These are phyloP conservation scores for Planococcus citri DNA, from an alignment of 1,140 invertebrate species.

Conservation along the genomic window DNA sequence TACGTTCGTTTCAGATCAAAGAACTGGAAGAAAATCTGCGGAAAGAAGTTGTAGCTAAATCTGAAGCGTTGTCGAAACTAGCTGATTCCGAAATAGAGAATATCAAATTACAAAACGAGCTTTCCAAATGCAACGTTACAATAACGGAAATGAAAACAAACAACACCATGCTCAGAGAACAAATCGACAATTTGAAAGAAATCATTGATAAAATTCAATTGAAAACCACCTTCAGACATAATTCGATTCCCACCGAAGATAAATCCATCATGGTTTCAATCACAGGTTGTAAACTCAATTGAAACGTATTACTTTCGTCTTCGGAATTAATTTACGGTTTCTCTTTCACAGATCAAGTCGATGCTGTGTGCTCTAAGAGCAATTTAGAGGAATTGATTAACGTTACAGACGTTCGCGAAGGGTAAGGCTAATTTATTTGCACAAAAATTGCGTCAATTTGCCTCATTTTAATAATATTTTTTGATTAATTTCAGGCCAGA, in stretches of 20 bases:
- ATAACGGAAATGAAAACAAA: background rate
- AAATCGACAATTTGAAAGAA: background rate
- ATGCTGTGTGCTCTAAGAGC: background rate
- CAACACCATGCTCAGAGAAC: background rate
- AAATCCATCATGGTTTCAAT: background rate
- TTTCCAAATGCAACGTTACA: background rate
- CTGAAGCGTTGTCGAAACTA: background rate
- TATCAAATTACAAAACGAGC: background rate
- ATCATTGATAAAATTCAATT: background rate
- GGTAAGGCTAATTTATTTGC: background rate
- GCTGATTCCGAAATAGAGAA: background rate
- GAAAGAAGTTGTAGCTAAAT: constrained; percentile 3
- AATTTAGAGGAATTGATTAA: background rate
- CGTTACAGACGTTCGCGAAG: background rate
- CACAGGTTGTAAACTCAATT: background rate
- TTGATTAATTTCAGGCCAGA: background rate
- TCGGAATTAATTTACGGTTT: background rate
- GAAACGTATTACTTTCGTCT: background rate
- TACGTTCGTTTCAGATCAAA: constrained; percentile 3
- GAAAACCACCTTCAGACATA: background rate
- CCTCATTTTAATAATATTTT: too few relatives aligned
- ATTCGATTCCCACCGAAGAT: background rate
- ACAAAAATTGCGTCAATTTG: too few relatives aligned
- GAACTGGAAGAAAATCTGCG: background rate
- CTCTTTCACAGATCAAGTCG: background rate